Conservation (phyloP, 2,888 invertebrate species). For the Nomada ferruginata region DNA sequence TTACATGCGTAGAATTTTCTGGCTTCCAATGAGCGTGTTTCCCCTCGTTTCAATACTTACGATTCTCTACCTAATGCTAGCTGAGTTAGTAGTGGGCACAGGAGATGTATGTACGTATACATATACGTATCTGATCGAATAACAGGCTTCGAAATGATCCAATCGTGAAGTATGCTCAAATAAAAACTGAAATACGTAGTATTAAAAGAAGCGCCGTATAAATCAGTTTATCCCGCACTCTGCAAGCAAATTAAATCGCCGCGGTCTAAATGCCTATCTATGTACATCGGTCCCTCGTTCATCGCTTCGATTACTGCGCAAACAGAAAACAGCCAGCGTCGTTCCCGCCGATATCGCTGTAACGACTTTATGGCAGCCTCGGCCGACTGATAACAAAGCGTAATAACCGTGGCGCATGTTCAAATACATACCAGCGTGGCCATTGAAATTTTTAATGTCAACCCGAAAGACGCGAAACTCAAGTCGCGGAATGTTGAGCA, state of each 20-base stretch:
- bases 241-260: neutral
- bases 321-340: neutral
- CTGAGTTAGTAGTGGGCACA: too few species aligned
- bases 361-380: neutral
- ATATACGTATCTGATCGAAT: too few species aligned
- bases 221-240: neutral
- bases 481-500: constrained; percentile 54
- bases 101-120: too few species aligned
- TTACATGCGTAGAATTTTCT: too few species aligned
- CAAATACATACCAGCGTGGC: constrained; percentile 4
- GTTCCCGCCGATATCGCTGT: neutral
- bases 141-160: too few species aligned
- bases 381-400: too few species aligned
- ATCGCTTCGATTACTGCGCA: neutral
- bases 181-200: too few species aligned
- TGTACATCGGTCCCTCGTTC: neutral
- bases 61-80: too few species aligned
- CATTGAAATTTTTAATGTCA: constrained; percentile 46
- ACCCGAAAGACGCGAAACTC: constrained; percentile 19
- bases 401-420: neutral
- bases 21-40: too few species aligned
- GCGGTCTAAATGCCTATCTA: neutral
- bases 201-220: too few species aligned
- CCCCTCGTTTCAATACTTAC: too few species aligned
- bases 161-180: too few species aligned